Evolutionary conservation across 2,888 invertebrate genomes (phyloP).

Genomic region (Megamerina dolium): DNA sequence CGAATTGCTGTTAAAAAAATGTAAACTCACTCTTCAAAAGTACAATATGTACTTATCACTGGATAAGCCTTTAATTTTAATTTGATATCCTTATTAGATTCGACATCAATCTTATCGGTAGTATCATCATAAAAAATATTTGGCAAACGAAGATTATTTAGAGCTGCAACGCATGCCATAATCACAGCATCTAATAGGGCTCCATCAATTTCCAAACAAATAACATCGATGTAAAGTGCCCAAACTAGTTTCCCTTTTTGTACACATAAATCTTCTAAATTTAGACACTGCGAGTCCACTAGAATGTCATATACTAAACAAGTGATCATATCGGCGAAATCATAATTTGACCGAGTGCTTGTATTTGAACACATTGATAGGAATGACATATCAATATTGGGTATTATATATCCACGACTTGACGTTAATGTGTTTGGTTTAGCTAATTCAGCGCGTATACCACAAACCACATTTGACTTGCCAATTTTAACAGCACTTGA

Average conservation of each 20-base stretch:
- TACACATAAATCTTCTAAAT: slow-evolving; percentile 14
- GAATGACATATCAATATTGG: slow-evolving; percentile 14
- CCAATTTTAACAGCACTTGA: slow-evolving; percentile 14
- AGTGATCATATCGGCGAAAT: slow-evolving; percentile 8
- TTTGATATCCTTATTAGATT: slow-evolving; percentile 2
- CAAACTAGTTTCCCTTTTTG: slow-evolving; percentile 9
- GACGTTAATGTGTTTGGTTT: slow-evolving; percentile 8
- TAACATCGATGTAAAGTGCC: slow-evolving; percentile 10
- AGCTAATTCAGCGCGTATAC: slow-evolving; percentile 13
- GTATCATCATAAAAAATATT: slow-evolving; percentile 11
- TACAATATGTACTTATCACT: slow-evolving; percentile 9
- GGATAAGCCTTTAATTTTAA: slow-evolving; percentile 6
- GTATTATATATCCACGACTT: slow-evolving; percentile 9
- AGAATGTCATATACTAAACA: slow-evolving; percentile 9
- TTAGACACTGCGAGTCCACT: slow-evolving; percentile 9
- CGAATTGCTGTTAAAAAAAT: too few relatives aligned
- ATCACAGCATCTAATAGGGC: slow-evolving; percentile 11
- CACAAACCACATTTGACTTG: slow-evolving; percentile 14
- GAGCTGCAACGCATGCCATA: slow-evolving; percentile 12
- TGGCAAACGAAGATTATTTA: slow-evolving; percentile 9
- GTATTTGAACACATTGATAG: neutral
- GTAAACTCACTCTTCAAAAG: slow-evolving; percentile 12
- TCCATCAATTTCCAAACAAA: slow-evolving; percentile 15
- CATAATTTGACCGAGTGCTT: too few relatives aligned
- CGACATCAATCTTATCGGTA: slow-evolving; percentile 10